These are phyloP conservation scores for Microtus ochrogaster DNA, from an alignment of 2,113 vertebrate genomes.

Conservation along the genomic window DNA sequence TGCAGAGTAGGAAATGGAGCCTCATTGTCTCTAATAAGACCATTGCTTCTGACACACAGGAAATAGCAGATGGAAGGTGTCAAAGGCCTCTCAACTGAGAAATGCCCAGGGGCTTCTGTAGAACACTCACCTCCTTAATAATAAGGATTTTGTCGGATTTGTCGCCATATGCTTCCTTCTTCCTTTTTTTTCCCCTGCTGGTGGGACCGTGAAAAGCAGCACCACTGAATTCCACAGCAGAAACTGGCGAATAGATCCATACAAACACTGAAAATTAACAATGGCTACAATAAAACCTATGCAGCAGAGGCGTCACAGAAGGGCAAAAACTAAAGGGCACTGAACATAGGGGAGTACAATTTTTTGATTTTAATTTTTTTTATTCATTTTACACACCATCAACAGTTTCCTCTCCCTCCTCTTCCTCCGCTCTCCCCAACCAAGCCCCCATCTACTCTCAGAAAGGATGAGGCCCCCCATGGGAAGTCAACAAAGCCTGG, in stretches of 20 bases:
- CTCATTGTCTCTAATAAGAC: constrained; percentile 26
- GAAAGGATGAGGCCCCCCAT: too few species aligned
- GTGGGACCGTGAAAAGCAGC: background rate
- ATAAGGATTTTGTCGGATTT: constrained; percentile 2
- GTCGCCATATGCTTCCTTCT: background rate
- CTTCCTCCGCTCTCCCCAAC: too few species aligned
- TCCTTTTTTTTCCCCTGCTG: background rate
- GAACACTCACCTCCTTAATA: background rate
- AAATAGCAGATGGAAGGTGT: background rate
- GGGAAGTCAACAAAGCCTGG: too few species aligned
- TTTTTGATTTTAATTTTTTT: too few species aligned
- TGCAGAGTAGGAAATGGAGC: background rate
- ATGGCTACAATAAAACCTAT: background rate
- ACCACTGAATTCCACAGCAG: background rate
- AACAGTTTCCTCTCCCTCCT: too few species aligned
- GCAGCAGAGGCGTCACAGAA: background rate
- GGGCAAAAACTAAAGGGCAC: background rate
- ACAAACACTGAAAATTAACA: constrained; percentile 3
- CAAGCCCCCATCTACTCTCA: too few species aligned
- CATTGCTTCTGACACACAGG: background rate
- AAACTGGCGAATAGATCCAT: background rate
- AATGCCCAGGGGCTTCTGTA: background rate
- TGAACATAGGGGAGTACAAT: background rate
- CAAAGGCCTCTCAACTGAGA: background rate
- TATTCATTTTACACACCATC: too few species aligned